phyloP scores from a whole-genome alignment of 2,888 invertebrate genomes.

The Meganola albula region DNA sequence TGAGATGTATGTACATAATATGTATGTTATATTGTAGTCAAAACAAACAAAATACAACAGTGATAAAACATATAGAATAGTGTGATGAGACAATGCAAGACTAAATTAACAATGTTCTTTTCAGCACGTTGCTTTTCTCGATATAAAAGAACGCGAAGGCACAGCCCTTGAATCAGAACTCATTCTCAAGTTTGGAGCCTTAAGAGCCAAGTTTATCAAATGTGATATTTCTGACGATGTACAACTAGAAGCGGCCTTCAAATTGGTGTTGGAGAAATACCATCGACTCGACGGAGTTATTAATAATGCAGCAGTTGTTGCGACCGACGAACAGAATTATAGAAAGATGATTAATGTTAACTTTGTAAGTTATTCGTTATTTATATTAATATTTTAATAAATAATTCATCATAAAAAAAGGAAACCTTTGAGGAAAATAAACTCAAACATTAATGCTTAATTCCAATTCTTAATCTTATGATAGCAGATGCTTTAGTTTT shows the following conservation, averaged over 20 bases:
- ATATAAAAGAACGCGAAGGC: conserved; percentile 55
- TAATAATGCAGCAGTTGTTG: conserved; percentile 57
- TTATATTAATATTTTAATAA: conserved; percentile 7
- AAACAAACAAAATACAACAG: background rate
- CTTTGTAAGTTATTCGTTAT: conserved; percentile 45
- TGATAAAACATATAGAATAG: background rate
- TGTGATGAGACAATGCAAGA: background rate
- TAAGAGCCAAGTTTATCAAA: conserved; percentile 65
- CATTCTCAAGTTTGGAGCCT: conserved; percentile 53
- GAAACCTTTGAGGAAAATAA: too few relatives aligned
- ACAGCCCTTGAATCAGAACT: conserved; percentile 50
- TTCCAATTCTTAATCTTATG: too few relatives aligned
- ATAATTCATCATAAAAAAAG: too few relatives aligned
- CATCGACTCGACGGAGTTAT: conserved; percentile 55
- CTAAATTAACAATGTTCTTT: conserved; percentile 21
- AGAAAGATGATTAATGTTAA: conserved; percentile 59
- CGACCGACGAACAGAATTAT: conserved; percentile 33
- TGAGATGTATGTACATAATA: background rate
- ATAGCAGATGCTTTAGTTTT: too few relatives aligned
- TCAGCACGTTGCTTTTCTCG: conserved; percentile 64
- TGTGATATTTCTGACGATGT: conserved; percentile 57
- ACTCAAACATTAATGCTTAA: too few relatives aligned
- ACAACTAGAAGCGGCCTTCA: conserved; percentile 50
- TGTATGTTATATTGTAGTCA: background rate
- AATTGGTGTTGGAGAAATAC: conserved; percentile 57